phyloP scores from a whole-genome alignment of 2,888 invertebrate species.

The Spilarctia lutea region DNA sequence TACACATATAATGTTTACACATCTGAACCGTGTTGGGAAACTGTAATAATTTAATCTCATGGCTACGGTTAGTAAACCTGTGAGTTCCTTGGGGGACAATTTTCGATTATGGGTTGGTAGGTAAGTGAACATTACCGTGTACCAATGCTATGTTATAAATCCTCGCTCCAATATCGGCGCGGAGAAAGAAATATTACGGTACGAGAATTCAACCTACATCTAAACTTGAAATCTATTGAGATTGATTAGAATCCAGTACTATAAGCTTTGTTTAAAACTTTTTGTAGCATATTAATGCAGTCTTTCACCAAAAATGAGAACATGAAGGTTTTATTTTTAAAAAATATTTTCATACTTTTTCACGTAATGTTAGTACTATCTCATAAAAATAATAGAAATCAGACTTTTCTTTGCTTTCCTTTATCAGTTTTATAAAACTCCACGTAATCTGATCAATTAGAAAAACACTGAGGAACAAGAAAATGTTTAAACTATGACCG shows the following conservation, averaged over 20 bases:
- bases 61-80: neutral
- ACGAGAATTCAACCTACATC: neutral
- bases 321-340: neutral
- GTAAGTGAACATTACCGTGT: neutral
- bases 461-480: too few relatives aligned
- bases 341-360: neutral
- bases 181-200: constrained; percentile 4
- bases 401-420: neutral
- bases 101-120: neutral
- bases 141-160: neutral
- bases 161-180: neutral
- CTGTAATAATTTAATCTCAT: neutral
- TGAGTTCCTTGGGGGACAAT: neutral
- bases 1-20: neutral
- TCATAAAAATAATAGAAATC: neutral
- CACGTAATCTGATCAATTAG: neutral
- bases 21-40: neutral
- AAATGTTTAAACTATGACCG: too few relatives aligned
- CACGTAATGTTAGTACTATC: neutral
- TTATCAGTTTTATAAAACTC: neutral
- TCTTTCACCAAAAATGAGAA: neutral
- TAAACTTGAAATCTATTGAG: neutral
- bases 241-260: neutral
- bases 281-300: neutral
- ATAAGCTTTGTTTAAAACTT: neutral